Evolutionary conservation across 2,888 invertebrate genomes (phyloP), one percentile per base, ranked within the genome.

Genomic region (Tenthredo scrophulariae): DNA sequence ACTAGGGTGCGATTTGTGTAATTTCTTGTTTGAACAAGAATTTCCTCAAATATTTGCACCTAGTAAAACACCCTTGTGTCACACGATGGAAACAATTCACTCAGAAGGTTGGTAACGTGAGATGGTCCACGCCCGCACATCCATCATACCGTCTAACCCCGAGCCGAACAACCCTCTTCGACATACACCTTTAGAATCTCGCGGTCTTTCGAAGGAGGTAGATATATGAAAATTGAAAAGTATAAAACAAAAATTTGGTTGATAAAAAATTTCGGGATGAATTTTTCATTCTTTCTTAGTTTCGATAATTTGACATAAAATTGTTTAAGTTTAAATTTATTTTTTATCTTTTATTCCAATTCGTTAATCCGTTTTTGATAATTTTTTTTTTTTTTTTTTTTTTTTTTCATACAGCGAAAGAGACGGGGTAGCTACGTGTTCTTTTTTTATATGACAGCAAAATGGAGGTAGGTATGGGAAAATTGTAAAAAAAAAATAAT

Each of bases 91-190:
- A 77, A 84, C 88, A 88, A 90, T 89, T 89, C 88, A 86, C 87
- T 87, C 65, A 84, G 83, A 85, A 84, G 85, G 87, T 87, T 85
- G 85, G 89, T 88, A 89, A 90, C 85, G 86, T 86, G 88, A 89
- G 85, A 88, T 87, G 86, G 84, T 86, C 87, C 87, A 87, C 88
- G 85, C 87, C 88, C 88, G 85, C 84, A 84, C 86, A 90, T 90
- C 91, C 88, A 89, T 90, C 90, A 90, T 89, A 85, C 62, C 77
- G 15, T 22, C 84, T 75, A 58, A 62, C 22, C 75, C 54, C 80
- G 62, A 62, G 80, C 29, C 37, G 10, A 37, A 62, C 80, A 37
- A 62, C 80, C 62, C 80, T 54, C 40, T 62, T 80, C 80, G 62
- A 58, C 10, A 15, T 70, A 70, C 7, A 33, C 15, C 22, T 65